A percentile compares a stretch with the other conserved stretches of the same genome.
Evolutionary conservation across 2,797 vertebrate genomes (phyloP).

Genomic region (Argentina silus): DNA sequence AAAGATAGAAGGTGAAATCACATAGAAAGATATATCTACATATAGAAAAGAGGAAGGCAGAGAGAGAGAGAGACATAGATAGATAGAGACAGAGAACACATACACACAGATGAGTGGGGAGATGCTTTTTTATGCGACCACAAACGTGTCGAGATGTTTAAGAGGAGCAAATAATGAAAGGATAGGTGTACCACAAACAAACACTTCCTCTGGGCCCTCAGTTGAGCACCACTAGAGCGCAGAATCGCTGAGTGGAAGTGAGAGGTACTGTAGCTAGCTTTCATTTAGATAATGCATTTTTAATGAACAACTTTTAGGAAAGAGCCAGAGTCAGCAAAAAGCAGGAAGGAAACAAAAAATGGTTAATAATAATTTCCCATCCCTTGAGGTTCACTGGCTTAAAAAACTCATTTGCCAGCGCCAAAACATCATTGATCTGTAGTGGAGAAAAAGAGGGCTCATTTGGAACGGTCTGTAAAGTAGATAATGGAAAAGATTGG

Average conservation of each 20-base stretch:
- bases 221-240: not conserved
- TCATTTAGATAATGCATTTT: conserved; percentile 62
- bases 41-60: conserved; percentile 17
- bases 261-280: conserved; percentile 12
- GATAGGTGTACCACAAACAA: conserved; percentile 25
- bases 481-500: conserved; percentile 14
- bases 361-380: conserved; percentile 46
- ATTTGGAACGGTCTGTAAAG: not conserved
- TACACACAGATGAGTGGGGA: too few relatives aligned
- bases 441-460: not conserved
- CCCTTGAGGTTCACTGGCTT: conserved; percentile 10
- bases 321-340: conserved; percentile 48
- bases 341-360: conserved; percentile 32
- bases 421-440: not conserved
- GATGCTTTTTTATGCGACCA: not conserved
- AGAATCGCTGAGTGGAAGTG: too few relatives aligned
- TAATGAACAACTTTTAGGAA: conserved; percentile 56
- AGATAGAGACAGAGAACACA: conserved; percentile 13
- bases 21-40: not conserved
- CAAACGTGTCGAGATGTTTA: not conserved
- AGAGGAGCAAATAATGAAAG: conserved; percentile 1
- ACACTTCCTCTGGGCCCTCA: conserved; percentile 30
- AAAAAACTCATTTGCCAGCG: conserved; percentile 6
- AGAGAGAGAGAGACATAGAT: not conserved
- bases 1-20: not conserved